A percentile compares a stretch with the other conserved stretches of the same genome.
Conservation (phyloP, 2,113 vertebrate species). For the Paradoxurus hermaphroditus region DNA sequence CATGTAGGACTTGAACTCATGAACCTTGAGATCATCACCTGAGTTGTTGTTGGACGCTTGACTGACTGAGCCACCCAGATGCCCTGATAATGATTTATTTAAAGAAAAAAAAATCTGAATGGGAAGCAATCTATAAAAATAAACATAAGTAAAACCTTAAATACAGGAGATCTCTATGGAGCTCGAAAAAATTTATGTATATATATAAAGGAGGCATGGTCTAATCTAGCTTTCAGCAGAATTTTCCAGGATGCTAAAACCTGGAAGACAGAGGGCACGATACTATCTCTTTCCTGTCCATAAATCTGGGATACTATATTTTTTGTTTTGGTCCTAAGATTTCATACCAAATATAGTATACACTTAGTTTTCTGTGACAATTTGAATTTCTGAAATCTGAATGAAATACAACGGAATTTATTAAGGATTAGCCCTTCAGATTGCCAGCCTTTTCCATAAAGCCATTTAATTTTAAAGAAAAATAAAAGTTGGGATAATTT, state of each 20-base stretch:
- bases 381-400: neutral
- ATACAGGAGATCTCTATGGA: neutral
- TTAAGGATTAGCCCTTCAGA: neutral
- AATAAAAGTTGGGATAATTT: neutral
- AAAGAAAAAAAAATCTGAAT: neutral
- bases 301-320: too few relatives aligned
- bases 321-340: neutral
- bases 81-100: neutral
- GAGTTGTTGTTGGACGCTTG: too few relatives aligned
- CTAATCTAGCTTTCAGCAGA: neutral
- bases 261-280: too few relatives aligned
- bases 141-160: neutral
- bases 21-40: too few relatives aligned
- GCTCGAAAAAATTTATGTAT: neutral
- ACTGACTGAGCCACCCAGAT: too few relatives aligned
- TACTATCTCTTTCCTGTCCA: neutral
- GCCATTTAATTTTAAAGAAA: neutral
- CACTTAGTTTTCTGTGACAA: neutral
- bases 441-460: neutral
- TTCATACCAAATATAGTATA: neutral
- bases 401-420: neutral
- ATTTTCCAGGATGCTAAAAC: neutral
- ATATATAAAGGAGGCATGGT: neutral
- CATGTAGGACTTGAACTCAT: too few relatives aligned
- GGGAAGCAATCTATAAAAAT: neutral